Base-by-base conservation (phyloP, 2,797 vertebrate genomes). In the Mus minutoides region DNA sequence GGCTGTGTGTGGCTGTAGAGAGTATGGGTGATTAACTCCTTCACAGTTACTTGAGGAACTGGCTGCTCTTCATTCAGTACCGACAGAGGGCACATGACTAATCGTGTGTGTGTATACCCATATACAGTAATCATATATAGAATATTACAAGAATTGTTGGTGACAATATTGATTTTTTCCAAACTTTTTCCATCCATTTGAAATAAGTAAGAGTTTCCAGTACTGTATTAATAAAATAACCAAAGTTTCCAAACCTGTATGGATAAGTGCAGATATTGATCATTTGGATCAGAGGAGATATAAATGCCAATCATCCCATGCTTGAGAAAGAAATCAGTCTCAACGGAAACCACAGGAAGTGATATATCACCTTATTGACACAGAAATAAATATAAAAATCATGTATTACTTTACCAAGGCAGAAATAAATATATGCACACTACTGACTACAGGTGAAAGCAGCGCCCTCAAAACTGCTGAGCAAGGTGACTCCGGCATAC, bases 41-140 rank as follows among this genome's bases (percentile, higher is more conserved):
- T 22, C 95, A 93, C 17, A 88, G 91, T 0, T 67, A 88, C 90
- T 0, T 67, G 77, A 95, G 94, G 91, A 97, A 97, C 88, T 88
- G 60, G 87, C 4, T 96, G 91, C 92, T 97, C 85, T 64, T 92
- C 76, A 78, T 34, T 52, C 75, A 69, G 88, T 24, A 97, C 84
- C 97, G 92, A 93, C 34, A 73, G 13, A 95, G 92, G 76, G 24
- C 84, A 96, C 80, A 80, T 79, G n/a, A 62, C 62, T 79, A 46
- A 71, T 1, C 37, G 26, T 62, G 19, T 60, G 7, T 60, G 19
- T 24, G 7, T 60, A 1, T 62, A 10, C 26, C 3, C 24, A 60
- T 60, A 60, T 60, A 46, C 40, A 78, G 62, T 12, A 73, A 64
- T 82, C 31, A 90, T n/a, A 73, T 73, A 13, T 2, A 87, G 58